Evolutionary conservation across 2,888 invertebrate genomes (phyloP), one percentile per base, ranked within the genome.

Genomic region (Chymomyza amoena): DNA sequence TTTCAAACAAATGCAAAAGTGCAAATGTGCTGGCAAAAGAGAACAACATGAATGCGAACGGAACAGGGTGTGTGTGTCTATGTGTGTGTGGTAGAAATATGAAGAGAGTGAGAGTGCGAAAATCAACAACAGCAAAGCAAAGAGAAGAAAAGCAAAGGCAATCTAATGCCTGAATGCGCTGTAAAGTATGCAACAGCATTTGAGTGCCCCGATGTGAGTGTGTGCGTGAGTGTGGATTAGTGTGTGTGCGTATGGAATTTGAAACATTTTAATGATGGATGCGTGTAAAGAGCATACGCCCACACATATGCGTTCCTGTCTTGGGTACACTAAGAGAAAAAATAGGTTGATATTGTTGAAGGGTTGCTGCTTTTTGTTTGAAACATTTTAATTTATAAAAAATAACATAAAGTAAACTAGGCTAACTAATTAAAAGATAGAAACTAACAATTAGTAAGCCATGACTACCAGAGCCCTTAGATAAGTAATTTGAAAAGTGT

Each of bases 111-210:
- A 56, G 61, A 45, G 9, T 32, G 32, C 32, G 25, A 61, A 28
- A 28, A 39, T 15, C 28, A n/a, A 25, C 54, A 18, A 63, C 16
- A 18, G 61, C 61, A 20, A 73, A 59, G 56, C 62, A 64, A 54
- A 20, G 20, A 25, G 20, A 64, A 57, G 65, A 50, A 60, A 39
- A 6, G n/a, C 16, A 50, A 61, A 75, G 72, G 64, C 84, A 83
- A 87, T 80, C 75, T 65, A 74, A 77, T 67, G 86, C 67, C 68
- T 68, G 64, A 70, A 64, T 81, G 81, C 88, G 81, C 79, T 67
- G 59, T 66, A 70, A 86, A 86, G 82, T 80, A 76, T 84, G 82
- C 78, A 84, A 76, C 82, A 81, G 74, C 70, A 67, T 79, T 81
- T 70, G 67, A 70, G 66, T 80, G 69, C 57, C 25, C 4, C 25